Base-by-base conservation (phyloP, 2,888 invertebrate species). In the Thecophora atra region DNA sequence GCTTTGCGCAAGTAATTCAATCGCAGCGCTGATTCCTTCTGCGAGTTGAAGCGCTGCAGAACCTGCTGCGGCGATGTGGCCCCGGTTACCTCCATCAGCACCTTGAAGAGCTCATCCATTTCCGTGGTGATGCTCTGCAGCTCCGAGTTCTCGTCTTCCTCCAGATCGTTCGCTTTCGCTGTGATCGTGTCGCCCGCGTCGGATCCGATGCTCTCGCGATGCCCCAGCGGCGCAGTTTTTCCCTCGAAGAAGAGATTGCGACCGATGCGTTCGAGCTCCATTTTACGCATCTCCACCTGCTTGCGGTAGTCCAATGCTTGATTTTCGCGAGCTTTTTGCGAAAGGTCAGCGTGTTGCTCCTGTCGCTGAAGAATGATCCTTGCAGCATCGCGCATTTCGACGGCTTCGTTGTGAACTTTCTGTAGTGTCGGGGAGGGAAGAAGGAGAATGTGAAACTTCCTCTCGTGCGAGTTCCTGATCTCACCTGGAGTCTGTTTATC, bases 61-160 rank as follows among this genome's bases (percentile, higher is more conserved):
- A 95, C 94, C 79, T 94, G 92, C 72, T 91, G 91, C 0, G 92
- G 90, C 66, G 91, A 91, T 13, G 92, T 92, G 17, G 93, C 94
- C 11, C 93, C 93, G 21, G 94, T 94, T 0, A 92, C 91, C 82
- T 91, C 91, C 89, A 94, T 93, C 0, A 95, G 87, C 76, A 90
- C 91, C 76, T 91, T 91, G 81, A 95, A 94, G 26, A 90, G 88
- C 15, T 90, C 89, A 75, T 93, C 91, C 87, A 91, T 90, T 76
- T 85, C 84, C 26, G 77, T 79, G 3, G 83, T 84, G 0, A 79
- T 79, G 67, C 79, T 81, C 73, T 84, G 81, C 17, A 85, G 76
- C 70, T 85, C 84, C 0, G 82, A 81, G 15, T 81, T 83, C 0
- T 83, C 82, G 77, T 86, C 85, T 42, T 84, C 82, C 5, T 85